Evolutionary conservation across 1,140 invertebrate genomes (phyloP).

Genomic region (Portunus trituberculatus): DNA sequence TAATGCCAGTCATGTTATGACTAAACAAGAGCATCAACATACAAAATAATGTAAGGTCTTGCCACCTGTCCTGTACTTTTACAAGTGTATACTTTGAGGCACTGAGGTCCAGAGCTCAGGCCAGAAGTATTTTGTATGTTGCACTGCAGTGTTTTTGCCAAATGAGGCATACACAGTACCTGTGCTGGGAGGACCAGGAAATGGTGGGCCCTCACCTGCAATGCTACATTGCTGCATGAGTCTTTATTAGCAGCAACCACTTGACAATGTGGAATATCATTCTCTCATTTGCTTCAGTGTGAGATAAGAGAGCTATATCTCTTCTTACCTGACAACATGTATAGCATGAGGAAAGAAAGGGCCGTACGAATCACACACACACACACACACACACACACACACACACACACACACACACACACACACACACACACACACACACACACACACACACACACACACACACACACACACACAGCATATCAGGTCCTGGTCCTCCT

Average conservation of each 20-base stretch:
- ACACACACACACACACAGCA: background rate
- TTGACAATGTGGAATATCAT: background rate
- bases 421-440: conserved; percentile 28
- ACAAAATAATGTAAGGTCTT: conserved; percentile 60
- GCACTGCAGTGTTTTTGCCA: conserved; percentile 56
- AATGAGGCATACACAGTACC: conserved; percentile 58
- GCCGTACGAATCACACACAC: background rate
- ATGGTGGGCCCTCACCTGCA: background rate
- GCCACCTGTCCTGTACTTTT: conserved; percentile 37
- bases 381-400: conserved; percentile 24
- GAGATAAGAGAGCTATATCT: background rate
- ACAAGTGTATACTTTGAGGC: conserved; percentile 20
- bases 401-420: conserved; percentile 21
- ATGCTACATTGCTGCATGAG: conserved; percentile 63
- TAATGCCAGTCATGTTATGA: conserved; percentile 74
- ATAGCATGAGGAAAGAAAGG: background rate
- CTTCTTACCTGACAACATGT: background rate
- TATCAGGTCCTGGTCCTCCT: background rate
- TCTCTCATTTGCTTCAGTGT: background rate
- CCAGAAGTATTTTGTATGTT: conserved; percentile 68
- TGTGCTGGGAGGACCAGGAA: conserved; percentile 63
- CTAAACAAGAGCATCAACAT: conserved; percentile 66
- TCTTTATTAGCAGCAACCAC: conserved; percentile 16
- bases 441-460: conserved; percentile 18
- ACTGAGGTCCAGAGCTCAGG: background rate